Evolutionary conservation across 2,888 invertebrate genomes (phyloP), one percentile per base, ranked within the genome.

Genomic region (Mechanitis mazaeus): DNA sequence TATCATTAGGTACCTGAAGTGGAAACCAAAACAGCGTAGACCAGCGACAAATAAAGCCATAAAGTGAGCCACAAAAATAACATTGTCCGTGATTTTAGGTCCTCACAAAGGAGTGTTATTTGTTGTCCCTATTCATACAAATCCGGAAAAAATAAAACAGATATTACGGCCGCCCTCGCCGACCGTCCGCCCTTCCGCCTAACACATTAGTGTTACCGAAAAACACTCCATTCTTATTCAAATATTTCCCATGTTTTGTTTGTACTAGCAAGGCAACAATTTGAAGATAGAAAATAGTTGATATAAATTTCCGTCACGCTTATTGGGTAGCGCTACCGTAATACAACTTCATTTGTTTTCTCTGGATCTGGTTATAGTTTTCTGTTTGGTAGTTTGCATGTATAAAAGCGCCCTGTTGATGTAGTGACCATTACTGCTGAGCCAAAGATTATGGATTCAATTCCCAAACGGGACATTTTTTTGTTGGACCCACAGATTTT

Each of bases 81-180:
- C 81, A 84, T 84, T 81, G 78, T 80, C 78, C 75, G 79, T 73
- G 76, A 81, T 80, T 79, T 82, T 84, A 75, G 76, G 75, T 76
- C 68, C 74, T 76, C 71, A 84, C 82, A 85, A 85, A 83, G 75
- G 80, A 76, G 69, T 72, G 76, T 73, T 83, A 83, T 85, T 85
- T 86, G 85, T 86, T 83, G 81, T 81, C 76, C 82, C 76, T 77
- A 71, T 81, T 82, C 81, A 83, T 81, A 87, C 83, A 84, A 87
- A 87, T 88, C 87, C 89, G 87, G 88, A 85, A 87, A 86, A 87
- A 88, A 89, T 87, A 89, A 87, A 85, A 83, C 84, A 85, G 86
- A 87, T 86, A 87, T 87, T 87, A 71, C 65, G 79, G 77, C 75
- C 72, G 78, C 79, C 80, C 80, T 76, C 65, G 72, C 75, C 75